Evolutionary conservation across 2,888 invertebrate species (phyloP).

Genomic region (Stenchaetothrips biformis): DNA sequence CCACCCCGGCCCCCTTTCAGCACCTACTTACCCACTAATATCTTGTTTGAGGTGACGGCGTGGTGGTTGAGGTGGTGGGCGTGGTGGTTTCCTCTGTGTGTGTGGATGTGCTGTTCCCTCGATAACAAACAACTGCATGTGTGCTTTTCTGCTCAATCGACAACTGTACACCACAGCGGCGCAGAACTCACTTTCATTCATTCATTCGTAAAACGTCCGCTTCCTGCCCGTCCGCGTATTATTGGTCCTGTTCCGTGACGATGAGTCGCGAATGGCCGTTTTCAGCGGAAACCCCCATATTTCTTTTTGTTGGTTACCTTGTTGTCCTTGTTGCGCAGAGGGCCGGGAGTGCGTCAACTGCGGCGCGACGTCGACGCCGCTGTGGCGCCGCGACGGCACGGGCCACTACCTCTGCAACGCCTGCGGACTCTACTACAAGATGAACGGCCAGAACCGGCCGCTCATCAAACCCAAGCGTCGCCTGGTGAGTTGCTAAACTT

Average conservation of each 20-base stretch:
- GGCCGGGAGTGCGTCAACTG: constrained; percentile 99
- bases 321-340: constrained; percentile 56
- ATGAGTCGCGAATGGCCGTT: no score
- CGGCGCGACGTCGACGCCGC: constrained; percentile 95
- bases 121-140: no score
- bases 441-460: constrained; percentile 98
- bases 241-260: no score
- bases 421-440: constrained; percentile 99
- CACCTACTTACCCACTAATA: constrained; percentile 10
- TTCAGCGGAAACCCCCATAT: no score
- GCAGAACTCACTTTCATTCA: no score
- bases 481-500: constrained; percentile 75
- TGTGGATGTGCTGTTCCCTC: no score
- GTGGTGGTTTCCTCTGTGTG: no score
- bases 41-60: not conserved
- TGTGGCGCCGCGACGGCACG: constrained; percentile 98
- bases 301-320: constrained; percentile 23
- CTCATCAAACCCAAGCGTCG: constrained; percentile 99
- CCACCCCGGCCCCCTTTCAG: not conserved
- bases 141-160: no score
- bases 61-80: no score
- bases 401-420: constrained; percentile 86
- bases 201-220: no score
- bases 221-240: no score
- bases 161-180: no score